Evolutionary conservation across 2,888 invertebrate species (phyloP).

Genomic region (Drosophila mettleri): DNA sequence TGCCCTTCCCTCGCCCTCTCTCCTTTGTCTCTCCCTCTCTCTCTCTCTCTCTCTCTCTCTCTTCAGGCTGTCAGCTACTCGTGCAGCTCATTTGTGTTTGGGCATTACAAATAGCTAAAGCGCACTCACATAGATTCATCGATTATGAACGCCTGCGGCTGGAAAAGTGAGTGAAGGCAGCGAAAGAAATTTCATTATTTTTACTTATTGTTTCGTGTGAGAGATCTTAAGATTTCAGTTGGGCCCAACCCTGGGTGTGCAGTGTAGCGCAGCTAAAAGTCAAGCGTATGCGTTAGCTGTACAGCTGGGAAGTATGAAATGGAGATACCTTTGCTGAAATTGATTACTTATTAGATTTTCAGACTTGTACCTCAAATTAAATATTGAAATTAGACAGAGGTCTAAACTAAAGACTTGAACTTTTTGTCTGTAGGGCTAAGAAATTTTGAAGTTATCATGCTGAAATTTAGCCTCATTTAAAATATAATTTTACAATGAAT

Average conservation of each 20-base stretch:
- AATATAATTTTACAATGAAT: no score
- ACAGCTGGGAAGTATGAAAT: not conserved
- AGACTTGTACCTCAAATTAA: no score
- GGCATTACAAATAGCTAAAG: conserved; percentile 64
- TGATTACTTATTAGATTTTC: not conserved
- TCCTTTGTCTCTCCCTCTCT: not conserved
- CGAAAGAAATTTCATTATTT: conserved; percentile 51
- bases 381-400: no score
- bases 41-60: not conserved
- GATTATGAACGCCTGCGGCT: conserved; percentile 64
- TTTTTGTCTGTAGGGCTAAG: no score
- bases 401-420: no score
- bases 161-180: conserved; percentile 46
- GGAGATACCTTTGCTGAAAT: not conserved
- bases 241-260: conserved; percentile 1
- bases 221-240: conserved; percentile 49
- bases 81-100: conserved; percentile 47
- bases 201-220: conserved; percentile 36
- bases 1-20: conserved; percentile 20
- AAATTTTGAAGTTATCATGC: not conserved
- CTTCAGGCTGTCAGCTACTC: conserved; percentile 23
- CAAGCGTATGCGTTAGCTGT: conserved; percentile 11
- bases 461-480: not conserved
- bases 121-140: conserved; percentile 61
- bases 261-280: conserved; percentile 18